A percentile compares a stretch with the other conserved stretches of the same genome.
phyloP scores from a whole-genome alignment of 2,113 vertebrate species.

The Mesoclemmys tuberculata region DNA sequence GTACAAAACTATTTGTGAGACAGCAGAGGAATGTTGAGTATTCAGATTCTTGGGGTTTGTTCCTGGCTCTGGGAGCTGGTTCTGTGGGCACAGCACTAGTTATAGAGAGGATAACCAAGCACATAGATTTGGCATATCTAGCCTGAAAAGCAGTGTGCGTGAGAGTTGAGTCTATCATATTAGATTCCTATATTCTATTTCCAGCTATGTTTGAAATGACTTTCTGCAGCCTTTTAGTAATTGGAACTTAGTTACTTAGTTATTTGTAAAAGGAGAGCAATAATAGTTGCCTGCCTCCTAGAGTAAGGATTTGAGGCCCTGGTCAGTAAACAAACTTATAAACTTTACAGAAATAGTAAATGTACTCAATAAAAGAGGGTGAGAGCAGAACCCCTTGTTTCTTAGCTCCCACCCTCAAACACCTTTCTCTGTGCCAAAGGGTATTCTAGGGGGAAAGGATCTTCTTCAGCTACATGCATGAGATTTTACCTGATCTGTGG shows the following conservation, averaged over 20 bases:
- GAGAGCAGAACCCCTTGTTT: background rate
- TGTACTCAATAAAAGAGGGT: background rate
- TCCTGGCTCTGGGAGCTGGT: background rate
- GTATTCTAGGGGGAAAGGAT: background rate
- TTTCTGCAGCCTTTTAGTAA: rapidly evolving
- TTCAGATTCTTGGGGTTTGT: background rate
- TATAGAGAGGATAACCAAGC: background rate
- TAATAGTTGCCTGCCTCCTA: background rate
- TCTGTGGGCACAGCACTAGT: background rate
- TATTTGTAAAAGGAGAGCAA: background rate
- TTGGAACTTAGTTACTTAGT: background rate
- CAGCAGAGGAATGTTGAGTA: background rate
- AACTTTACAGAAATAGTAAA: background rate
- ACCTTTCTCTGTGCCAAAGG: background rate
- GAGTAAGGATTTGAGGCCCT: background rate
- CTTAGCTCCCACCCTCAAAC: background rate
- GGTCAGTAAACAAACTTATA: background rate
- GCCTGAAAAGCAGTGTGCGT: background rate
- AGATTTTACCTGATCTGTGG: background rate
- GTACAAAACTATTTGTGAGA: background rate
- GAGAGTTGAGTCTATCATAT: background rate
- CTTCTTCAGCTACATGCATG: background rate
- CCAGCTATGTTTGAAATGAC: background rate
- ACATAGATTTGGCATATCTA: rapidly evolving
- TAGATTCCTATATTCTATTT: background rate